These are phyloP conservation scores for Dascillus cervinus DNA, from an alignment of 2,888 invertebrate species.

Conservation along the genomic window DNA sequence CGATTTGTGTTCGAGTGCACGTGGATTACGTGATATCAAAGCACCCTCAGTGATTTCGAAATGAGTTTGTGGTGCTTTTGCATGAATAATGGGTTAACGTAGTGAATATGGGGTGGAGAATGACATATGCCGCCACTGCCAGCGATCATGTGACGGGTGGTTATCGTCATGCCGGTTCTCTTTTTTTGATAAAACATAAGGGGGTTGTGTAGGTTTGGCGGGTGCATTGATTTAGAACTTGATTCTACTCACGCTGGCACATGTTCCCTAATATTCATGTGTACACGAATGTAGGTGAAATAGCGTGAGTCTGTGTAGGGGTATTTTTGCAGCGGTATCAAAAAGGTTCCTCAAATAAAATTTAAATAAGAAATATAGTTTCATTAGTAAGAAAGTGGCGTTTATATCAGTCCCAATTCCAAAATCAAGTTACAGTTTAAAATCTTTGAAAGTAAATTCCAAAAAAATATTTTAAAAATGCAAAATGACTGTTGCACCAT, in stretches of 20 bases:
- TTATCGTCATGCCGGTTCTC: conserved; percentile 10
- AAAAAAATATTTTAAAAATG: too few relatives aligned
- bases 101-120: conserved; percentile 25
- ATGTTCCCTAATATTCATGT: conserved; percentile 5
- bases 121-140: conserved; percentile 20
- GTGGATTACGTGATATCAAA: conserved; percentile 18
- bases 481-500: too few relatives aligned
- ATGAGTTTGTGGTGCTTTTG: conserved; percentile 25
- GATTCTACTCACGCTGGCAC: conserved; percentile 18
- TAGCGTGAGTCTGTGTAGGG: conserved; percentile 6
- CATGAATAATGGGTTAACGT: conserved; percentile 23
- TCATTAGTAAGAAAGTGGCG: too few relatives aligned
- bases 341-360: too few relatives aligned
- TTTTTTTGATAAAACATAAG: conserved; percentile 5
- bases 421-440: too few relatives aligned
- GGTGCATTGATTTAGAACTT: conserved; percentile 24
- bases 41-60: conserved; percentile 24
- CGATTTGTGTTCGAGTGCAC: conserved; percentile 23
- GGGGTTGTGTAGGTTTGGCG: conserved; percentile 14
- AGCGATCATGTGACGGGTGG: conserved; percentile 14
- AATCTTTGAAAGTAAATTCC: too few relatives aligned
- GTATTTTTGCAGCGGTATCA: conserved; percentile 3
- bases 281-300: conserved; percentile 16
- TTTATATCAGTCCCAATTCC: too few relatives aligned
- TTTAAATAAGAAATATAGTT: too few relatives aligned